phyloP scores from a whole-genome alignment of 2,888 invertebrate genomes.

The Venusia cambrica region DNA sequence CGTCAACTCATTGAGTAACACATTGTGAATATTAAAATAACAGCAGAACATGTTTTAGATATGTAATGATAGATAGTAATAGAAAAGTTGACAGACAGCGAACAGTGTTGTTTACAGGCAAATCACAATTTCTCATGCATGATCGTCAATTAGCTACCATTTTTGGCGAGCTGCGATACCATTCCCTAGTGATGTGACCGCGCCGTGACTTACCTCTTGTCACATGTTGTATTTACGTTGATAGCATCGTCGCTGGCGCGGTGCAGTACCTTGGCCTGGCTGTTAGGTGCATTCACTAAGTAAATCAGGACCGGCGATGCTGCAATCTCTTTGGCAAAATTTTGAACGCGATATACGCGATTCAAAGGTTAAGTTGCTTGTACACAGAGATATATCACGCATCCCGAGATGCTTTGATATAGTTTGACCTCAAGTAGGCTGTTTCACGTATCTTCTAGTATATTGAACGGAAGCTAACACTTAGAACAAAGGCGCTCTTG shows the following conservation, averaged over 20 bases:
- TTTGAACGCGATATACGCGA: slow-evolving; percentile 21
- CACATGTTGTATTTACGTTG: slow-evolving; percentile 51
- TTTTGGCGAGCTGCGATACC: slow-evolving; percentile 33
- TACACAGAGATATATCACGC: too few species aligned
- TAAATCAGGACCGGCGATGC: slow-evolving; percentile 53
- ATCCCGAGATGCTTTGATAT: too few species aligned
- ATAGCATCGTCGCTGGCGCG: slow-evolving; percentile 51
- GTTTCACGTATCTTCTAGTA: too few species aligned
- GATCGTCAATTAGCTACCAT: slow-evolving; percentile 24
- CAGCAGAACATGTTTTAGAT: slow-evolving; percentile 3
- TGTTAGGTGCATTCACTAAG: slow-evolving; percentile 42
- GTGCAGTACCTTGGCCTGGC: slow-evolving; percentile 62
- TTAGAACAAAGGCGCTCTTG: too few species aligned
- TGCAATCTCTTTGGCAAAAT: slow-evolving; percentile 46
- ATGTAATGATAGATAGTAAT: too few species aligned
- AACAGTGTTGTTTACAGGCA: slow-evolving; percentile 16
- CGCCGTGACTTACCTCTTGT: slow-evolving; percentile 41
- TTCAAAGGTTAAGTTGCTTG: slow-evolving; percentile 13
- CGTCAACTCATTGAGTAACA: slow-evolving; percentile 22
- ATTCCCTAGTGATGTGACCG: slow-evolving; percentile 29
- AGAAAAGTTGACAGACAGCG: slow-evolving; percentile 5
- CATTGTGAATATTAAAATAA: slow-evolving; percentile 12
- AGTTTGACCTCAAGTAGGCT: too few species aligned
- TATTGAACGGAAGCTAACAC: too few species aligned
- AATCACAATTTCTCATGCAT: slow-evolving; percentile 19